Evolutionary conservation across 2,888 invertebrate species (phyloP), one percentile per base, ranked within the genome.

Genomic region (Dromius quadrimaculatus): DNA sequence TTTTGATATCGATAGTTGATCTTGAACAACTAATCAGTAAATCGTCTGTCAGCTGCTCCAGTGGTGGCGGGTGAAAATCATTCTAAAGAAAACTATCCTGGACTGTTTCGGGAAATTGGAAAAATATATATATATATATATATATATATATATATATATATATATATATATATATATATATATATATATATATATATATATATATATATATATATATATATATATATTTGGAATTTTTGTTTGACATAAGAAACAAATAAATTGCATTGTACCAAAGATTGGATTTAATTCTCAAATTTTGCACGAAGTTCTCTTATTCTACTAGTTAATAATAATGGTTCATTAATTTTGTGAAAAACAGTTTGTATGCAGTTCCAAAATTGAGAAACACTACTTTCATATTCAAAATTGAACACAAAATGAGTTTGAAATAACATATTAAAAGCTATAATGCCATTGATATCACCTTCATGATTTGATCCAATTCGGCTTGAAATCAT

Each of bases 351-450:
- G 13, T 47, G 23, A 47, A 47, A 6, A 22, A 47, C 20, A 22
- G 19, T 13, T 22, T 47, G 47, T 9, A 47, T 13, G 23, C 20
- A 47, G 23, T 47, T 47, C 47, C 47, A 47, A 47, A 47, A 47
- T 20, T 19, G 9, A 20, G 47, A 47, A 22, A 47, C 19, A 47
- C 47, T 28, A 8, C 28, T 3, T 28, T 28, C 28, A 28, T 28
- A 28, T 6, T 28, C 28, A 3, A 28, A 28, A 28, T 28, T 28
- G 3, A 28, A 28, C 8, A 28, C 8, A 8, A 28, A 28, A 28
- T 28, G 28, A 28, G 28, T 28, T 28, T 28, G 3, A 8, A 28
- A 28, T 28, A 28, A 28, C 3, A 28, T 28, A 5, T 28, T 6
- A 28, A 28, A 28, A 28, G 28, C 28, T 5, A 28, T 28, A 28